Evolutionary conservation across 2,797 vertebrate genomes (phyloP), one percentile per base, ranked within the genome.

Genomic region (Megalops cyprinoides): DNA sequence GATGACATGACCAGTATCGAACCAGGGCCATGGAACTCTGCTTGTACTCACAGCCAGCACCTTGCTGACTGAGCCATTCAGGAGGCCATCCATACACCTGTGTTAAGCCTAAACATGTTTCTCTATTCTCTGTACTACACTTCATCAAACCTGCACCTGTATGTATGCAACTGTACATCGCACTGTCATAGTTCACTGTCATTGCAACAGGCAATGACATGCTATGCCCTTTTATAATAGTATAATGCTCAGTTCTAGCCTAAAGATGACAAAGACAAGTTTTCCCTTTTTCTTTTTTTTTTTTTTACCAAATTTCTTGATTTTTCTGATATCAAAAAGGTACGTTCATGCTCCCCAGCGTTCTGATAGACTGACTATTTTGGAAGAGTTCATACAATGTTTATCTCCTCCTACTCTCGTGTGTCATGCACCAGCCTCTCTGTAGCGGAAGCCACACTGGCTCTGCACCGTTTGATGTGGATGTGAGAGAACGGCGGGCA

Each of bases 331-430:
- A 69, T 69, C 4, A 42, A 15, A 69, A 65, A 69, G 65, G 65
- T 37, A 18, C 65, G 69, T 69, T 10, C 65, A 69, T 34, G 20
- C 6, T 20, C 62, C 62, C 37, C 14, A 67, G 15, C 69, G 15
- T 23, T 34, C 9, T 28, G 10, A 65, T 4, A 39, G 37, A 7
- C 5, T 23, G 65, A 3, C 15, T 39, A 39, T 39, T 23, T 69
- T n/a, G 18, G 65, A 23, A 69, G 18, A 37, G 37, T 20, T 23
- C 6, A 42, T 34, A n/a, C 37, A 69, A n/a, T 42, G 18, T 42
- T n/a, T 42, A 69, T 42, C 65, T 69, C 65, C 37, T 69, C 65
- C 34, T 6, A 37, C 65, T 69, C 65, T 69, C 65, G 12, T 18
- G 18, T 69, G 15, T 20, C 69, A 8, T 69, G 65, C 8, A 37